Percentiles rank a stretch among this genome's conserved stretches.
Evolutionary conservation across 2,797 vertebrate genomes (phyloP).

Genomic region (Podarcis lilfordi): DNA sequence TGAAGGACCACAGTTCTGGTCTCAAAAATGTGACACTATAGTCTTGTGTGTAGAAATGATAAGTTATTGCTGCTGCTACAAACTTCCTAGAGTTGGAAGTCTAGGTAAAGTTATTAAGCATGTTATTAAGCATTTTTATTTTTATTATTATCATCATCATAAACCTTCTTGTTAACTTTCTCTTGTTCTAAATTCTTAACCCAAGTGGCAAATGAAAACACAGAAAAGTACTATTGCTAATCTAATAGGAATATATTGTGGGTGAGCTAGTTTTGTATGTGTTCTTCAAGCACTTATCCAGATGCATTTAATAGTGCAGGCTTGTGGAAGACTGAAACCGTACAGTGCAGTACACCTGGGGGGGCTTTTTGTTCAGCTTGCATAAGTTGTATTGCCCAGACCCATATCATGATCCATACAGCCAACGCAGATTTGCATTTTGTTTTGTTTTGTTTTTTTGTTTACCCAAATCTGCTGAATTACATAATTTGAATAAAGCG

Average conservation of each 20-base stretch:
- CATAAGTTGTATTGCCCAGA: background rate
- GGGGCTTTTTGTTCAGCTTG: background rate
- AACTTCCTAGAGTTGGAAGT: background rate
- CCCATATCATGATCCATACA: background rate
- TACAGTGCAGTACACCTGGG: background rate
- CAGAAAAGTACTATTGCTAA: background rate
- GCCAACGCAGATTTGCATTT: background rate
- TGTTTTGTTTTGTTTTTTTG: background rate
- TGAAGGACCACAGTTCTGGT: conserved; percentile 45
- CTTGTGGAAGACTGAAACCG: conserved; percentile 48
- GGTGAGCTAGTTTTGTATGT: conserved; percentile 27
- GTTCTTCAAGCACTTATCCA: conserved; percentile 47
- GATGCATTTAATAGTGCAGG: conserved; percentile 72
- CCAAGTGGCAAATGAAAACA: background rate
- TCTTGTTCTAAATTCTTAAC: background rate
- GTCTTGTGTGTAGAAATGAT: background rate
- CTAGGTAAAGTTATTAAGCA: background rate
- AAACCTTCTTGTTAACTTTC: background rate
- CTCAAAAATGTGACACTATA: background rate
- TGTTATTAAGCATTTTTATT: background rate
- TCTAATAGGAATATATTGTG: conserved; percentile 24
- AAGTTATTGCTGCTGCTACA: background rate
- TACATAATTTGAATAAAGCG: conserved; percentile 7
- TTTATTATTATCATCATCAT: background rate
- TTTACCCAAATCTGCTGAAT: background rate